Percentiles rank a stretch among this genome's conserved stretches.
Conservation (phyloP, 2,797 vertebrate genomes). For the Enteromius thamalakanensis region DNA sequence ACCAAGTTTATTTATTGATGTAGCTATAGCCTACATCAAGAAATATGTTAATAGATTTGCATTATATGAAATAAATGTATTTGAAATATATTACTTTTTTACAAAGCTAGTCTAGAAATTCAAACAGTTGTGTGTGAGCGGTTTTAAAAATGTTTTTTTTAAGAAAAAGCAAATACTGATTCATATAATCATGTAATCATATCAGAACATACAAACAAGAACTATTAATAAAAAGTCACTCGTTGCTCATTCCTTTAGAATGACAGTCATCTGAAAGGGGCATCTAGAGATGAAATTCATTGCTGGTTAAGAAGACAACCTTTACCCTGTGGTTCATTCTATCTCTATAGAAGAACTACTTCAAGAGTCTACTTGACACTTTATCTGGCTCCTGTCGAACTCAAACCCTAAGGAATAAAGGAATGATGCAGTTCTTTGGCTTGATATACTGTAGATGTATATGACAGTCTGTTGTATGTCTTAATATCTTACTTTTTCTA, state of each 20-base stretch:
- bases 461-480: conserved; percentile 58
- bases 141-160: not conserved
- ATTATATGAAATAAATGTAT: too few species aligned
- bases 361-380: conserved; percentile 66
- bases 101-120: not conserved
- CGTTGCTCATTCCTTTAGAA: not conserved
- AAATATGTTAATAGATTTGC: not conserved
- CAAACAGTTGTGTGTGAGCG: not conserved
- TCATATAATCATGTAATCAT: too few species aligned
- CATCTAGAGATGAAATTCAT: conserved; percentile 75
- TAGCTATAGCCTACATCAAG: not conserved
- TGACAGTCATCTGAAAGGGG: not conserved
- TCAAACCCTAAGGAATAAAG: conserved; percentile 37
- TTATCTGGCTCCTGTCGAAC: conserved; percentile 39
- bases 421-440: conserved; percentile 74
- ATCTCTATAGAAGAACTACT: conserved; percentile 88
- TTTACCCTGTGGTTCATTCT: conserved; percentile 88
- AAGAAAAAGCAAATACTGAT: not conserved
- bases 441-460: conserved; percentile 68
- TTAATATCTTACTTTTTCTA: conserved; percentile 18
- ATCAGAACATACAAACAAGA: not conserved
- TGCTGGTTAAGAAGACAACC: conserved; percentile 59
- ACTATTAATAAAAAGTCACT: not conserved
- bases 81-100: not conserved
- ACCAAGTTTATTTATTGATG: not conserved